Base-by-base conservation (phyloP, 2,113 vertebrate genomes). In the Brachyistius frenatus region DNA sequence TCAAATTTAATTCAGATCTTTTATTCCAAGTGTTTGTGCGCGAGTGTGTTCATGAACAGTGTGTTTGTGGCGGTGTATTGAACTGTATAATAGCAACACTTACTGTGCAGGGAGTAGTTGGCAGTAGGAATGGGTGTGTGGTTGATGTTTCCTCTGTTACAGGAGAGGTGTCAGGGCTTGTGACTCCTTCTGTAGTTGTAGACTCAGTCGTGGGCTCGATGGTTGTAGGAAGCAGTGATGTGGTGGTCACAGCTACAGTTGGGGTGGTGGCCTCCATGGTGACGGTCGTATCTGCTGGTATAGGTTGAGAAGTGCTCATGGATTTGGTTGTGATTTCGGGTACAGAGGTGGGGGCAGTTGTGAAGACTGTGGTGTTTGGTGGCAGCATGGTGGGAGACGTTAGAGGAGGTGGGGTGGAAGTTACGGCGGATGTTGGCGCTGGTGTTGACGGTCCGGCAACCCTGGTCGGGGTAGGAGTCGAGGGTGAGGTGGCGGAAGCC, bases 61-160 rank as follows among this genome's bases (percentile, higher is more conserved):
- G 61, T 49, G 52, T 46, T 23, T 41, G 3, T 52, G 62, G 11
- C 10, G 57, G 13, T 70, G 58, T 49, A 47, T 23, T 72, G 7
- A 52, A 11, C 4, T 56, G 5, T 2, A 39, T 16, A 39, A 46
- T 8, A 69, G 16, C 5, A 64, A 49, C 39, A 74, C 94, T 93
- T 85, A 95, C 95, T 61, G 92, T 95, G 80, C 95, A 95, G 14
- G 93, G 90, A 2, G 91, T 80, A 1, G 93, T 94, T 53, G 94
- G 92, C 63, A 90, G 55, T 13, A 93, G 8, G 9, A 94, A 90
- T 0, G 92, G 87, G 56, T 84, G 83, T 5, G 76, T 74, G 23
- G 90, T 92, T 58, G 89, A 80, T 46, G 63, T 16, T 39, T 88
- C 85, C 52, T 90, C 87, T 35, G 85, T 78, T 4, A 71, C 58